phyloP scores from a whole-genome alignment of 2,113 vertebrate genomes.

The Naja naja region DNA sequence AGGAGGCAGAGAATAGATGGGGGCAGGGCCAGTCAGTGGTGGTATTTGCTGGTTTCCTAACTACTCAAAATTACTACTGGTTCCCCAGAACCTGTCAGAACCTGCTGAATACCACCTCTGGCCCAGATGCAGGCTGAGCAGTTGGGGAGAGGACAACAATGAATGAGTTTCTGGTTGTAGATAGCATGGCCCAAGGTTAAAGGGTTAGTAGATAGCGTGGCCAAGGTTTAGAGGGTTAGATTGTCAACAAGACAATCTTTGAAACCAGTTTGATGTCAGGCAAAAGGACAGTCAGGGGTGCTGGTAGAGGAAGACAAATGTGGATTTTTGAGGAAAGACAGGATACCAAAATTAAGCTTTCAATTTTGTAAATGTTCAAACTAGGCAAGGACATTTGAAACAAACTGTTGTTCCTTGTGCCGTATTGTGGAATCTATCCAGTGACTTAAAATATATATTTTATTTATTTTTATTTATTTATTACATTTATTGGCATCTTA shows the following conservation, averaged over 20 bases:
- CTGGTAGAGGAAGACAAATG: neutral
- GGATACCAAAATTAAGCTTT: neutral
- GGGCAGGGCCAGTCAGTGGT: no score
- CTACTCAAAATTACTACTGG: no score
- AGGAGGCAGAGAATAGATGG: no score
- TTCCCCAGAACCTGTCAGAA: no score
- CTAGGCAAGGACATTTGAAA: neutral
- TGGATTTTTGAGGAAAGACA: neutral
- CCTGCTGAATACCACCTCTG: no score
- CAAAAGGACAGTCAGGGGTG: neutral
- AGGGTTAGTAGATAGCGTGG: neutral
- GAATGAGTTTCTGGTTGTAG: no score
- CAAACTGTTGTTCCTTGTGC: neutral
- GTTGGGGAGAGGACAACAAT: neutral
- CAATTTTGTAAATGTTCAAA: neutral
- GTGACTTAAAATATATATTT: neutral
- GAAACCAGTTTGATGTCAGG: neutral
- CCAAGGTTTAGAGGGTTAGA: neutral
- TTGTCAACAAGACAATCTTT: neutral
- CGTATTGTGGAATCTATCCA: neutral
- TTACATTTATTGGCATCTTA: no score
- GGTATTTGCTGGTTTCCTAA: no score
- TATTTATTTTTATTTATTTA: no score
- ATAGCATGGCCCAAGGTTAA: no score
- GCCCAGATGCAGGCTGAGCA: neutral